Conservation (phyloP, 1,140 invertebrate species). For the Drosophila navojoa region DNA sequence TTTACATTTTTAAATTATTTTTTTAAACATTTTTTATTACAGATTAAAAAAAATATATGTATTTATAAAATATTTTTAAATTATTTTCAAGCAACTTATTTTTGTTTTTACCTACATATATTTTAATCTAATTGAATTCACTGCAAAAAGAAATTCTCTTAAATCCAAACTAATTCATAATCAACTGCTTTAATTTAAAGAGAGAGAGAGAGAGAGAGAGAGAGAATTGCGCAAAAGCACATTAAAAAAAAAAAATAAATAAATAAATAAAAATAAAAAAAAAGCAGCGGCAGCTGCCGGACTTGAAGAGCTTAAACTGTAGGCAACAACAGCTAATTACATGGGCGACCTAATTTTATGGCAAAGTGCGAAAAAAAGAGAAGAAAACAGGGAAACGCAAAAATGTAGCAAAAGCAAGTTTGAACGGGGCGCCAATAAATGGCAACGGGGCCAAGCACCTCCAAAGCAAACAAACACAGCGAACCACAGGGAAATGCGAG, state of each 20-base stretch:
- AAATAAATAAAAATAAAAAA: slow-evolving; percentile 21
- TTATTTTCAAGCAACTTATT: no score
- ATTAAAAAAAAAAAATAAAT: slow-evolving; percentile 38
- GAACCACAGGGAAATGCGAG: slow-evolving; percentile 75
- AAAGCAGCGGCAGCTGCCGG: neutral
- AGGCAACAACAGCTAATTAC: slow-evolving; percentile 76
- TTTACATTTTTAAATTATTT: no score
- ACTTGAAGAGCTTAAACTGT: slow-evolving; percentile 57
- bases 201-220: no score
- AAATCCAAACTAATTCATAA: no score
- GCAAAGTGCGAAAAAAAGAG: slow-evolving; percentile 66
- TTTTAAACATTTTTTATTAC: no score
- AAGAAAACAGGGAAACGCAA: slow-evolving; percentile 44
- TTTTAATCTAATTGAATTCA: no score
- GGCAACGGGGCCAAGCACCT: slow-evolving; percentile 80
- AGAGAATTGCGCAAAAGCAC: slow-evolving; percentile 9
- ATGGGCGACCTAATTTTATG: slow-evolving; percentile 70
- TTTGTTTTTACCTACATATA: no score
- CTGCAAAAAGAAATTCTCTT: no score
- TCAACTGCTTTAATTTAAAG: no score
- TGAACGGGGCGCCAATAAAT: slow-evolving; percentile 66
- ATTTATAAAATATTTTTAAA: no score
- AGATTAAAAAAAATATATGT: no score
- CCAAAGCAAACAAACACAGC: slow-evolving; percentile 64
- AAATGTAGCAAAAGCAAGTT: slow-evolving; percentile 39